phyloP scores from a whole-genome alignment of 1,140 invertebrate genomes.

The Contarinia nasturtii region DNA sequence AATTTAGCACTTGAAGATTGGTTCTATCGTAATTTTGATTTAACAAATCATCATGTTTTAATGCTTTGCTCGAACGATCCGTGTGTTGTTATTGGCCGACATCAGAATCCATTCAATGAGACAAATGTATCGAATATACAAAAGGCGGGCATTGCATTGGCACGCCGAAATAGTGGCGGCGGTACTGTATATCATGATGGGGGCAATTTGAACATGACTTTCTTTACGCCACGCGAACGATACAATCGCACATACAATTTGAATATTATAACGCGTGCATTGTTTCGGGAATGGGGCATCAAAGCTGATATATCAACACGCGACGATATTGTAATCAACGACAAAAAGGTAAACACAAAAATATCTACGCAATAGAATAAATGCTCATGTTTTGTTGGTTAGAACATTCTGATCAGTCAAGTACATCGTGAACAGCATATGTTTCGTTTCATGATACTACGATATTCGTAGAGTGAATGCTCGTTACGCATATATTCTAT shows the following conservation, averaged over 20 bases:
- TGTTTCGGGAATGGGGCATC: slow-evolving; percentile 60
- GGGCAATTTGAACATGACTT: slow-evolving; percentile 84
- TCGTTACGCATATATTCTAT: no score
- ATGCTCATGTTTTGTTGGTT: no score
- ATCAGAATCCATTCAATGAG: slow-evolving; percentile 95
- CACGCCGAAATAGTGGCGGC: slow-evolving; percentile 84
- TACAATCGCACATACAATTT: slow-evolving; percentile 75
- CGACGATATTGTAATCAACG: slow-evolving; percentile 66
- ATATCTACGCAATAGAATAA: no score
- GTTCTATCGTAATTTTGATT: slow-evolving; percentile 73
- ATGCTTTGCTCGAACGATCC: slow-evolving; percentile 84
- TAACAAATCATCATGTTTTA: slow-evolving; percentile 60
- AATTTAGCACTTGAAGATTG: slow-evolving; percentile 91
- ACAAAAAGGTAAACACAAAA: slow-evolving; percentile 44
- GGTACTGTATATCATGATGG: slow-evolving; percentile 91
- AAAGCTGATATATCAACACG: slow-evolving; percentile 51
- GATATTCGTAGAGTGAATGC: no score
- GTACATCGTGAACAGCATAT: no score
- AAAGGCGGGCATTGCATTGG: slow-evolving; percentile 47
- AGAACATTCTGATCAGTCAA: no score
- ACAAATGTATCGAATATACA: slow-evolving; percentile 47
- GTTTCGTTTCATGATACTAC: no score
- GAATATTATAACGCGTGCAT: slow-evolving; percentile 57
- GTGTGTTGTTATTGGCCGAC: slow-evolving; percentile 84
- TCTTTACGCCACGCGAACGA: slow-evolving; percentile 56